These are phyloP conservation scores for Oreochromis mossambicus DNA, from an alignment of 2,797 vertebrate genomes.

Conservation along the genomic window DNA sequence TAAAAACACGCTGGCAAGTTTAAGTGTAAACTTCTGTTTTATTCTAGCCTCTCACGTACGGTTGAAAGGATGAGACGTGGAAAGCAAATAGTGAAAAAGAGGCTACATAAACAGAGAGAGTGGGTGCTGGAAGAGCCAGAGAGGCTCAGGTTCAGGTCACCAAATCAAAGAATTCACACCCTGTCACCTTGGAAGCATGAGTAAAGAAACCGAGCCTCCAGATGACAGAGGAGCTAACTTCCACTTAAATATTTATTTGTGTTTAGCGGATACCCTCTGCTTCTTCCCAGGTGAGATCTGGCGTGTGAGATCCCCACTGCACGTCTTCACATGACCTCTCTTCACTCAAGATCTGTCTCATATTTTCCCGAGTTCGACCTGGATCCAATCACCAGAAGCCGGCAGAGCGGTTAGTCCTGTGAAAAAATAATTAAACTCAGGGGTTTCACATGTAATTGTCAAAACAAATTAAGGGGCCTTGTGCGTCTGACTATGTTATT, in stretches of 20 bases:
- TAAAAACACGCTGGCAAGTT: conserved; percentile 8
- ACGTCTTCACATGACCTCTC: conserved; percentile 62
- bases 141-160: conserved; percentile 31
- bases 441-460: conserved; percentile 56
- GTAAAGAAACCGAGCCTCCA: conserved; percentile 28
- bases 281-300: neutral
- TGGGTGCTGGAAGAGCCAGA: neutral
- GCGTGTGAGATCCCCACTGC: conserved; percentile 24
- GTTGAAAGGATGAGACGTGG: neutral
- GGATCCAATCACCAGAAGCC: conserved; percentile 60
- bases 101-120: neutral
- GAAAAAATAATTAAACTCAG: conserved; percentile 66
- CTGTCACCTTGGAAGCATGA: conserved; percentile 24
- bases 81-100: neutral
- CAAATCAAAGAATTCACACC: conserved; percentile 39
- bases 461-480: conserved; percentile 48
- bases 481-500: conserved; percentile 11
- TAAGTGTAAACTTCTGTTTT: conserved; percentile 21
- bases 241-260: conserved; percentile 62
- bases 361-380: conserved; percentile 57
- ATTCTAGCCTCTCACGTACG: neutral
- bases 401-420: conserved; percentile 38
- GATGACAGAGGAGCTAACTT: conserved; percentile 32
- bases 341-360: conserved; percentile 42
- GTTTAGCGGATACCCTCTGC: conserved; percentile 17